Percentiles rank a stretch among this genome's conserved stretches.
Evolutionary conservation across 2,797 vertebrate species (phyloP).

Genomic region (Siniperca obscura): DNA sequence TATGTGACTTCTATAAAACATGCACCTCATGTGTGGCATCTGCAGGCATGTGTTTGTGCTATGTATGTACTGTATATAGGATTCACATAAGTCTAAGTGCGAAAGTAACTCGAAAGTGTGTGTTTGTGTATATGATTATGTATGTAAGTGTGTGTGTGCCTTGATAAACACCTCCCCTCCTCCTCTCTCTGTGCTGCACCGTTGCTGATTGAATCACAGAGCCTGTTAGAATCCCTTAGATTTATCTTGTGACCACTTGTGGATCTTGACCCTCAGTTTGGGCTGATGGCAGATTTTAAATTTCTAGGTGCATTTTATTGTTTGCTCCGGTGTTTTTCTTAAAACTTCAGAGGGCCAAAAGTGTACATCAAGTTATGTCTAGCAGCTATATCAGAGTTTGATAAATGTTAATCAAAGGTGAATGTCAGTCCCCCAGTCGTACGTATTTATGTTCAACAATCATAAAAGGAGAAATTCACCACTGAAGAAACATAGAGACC

Average conservation of each 20-base stretch:
- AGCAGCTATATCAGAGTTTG: neutral
- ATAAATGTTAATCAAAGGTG: neutral
- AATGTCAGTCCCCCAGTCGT: neutral
- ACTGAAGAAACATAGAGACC: neutral
- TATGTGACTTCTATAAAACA: neutral
- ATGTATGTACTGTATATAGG: neutral
- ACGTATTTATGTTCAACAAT: neutral
- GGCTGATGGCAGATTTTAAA: neutral
- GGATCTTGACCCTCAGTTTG: neutral
- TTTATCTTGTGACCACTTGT: neutral
- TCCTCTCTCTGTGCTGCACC: neutral
- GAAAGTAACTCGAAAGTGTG: neutral
- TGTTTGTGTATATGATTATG: neutral
- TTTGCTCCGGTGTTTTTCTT: neutral
- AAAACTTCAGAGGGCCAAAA: neutral
- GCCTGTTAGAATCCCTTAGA: neutral
- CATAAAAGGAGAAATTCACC: neutral
- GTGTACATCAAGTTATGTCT: neutral
- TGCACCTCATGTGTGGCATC: too few relatives aligned
- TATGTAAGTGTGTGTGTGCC: neutral
- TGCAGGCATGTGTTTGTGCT: neutral
- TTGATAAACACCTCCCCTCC: neutral
- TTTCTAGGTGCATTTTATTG: neutral
- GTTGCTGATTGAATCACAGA: conserved; percentile 15
- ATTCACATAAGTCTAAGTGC: neutral